Evolutionary conservation across 1,140 invertebrate species (phyloP).

Genomic region (Pseudomyrmex sp.): DNA sequence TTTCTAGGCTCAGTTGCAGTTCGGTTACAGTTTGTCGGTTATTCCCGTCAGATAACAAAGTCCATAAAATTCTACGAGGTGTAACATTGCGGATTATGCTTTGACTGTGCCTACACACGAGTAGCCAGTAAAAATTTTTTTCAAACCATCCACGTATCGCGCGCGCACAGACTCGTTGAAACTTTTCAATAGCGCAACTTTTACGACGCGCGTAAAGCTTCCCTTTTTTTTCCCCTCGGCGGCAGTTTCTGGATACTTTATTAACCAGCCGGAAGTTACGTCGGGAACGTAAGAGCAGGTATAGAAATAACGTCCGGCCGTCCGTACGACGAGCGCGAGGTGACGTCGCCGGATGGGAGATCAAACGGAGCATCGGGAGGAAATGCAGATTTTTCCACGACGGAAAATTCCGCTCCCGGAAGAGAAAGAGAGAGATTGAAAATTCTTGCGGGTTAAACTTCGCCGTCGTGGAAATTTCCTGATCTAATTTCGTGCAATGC

Average conservation of each 20-base stretch:
- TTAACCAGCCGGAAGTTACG: conserved; percentile 68
- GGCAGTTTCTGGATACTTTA: conserved; percentile 53
- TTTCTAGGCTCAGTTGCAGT: not conserved
- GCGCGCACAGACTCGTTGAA: not conserved
- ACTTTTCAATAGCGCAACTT: conserved; percentile 5
- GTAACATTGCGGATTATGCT: not conserved
- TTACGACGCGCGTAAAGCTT: conserved; percentile 12
- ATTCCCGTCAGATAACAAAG: not conserved
- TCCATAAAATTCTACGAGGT: not conserved
- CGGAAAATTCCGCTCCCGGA: not conserved
- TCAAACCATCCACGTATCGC: not conserved
- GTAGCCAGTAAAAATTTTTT: not conserved
- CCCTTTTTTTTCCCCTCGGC: conserved; percentile 42
- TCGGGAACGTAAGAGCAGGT: conserved; percentile 41
- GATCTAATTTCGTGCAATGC: conserved; percentile 37
- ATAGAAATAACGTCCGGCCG: not conserved
- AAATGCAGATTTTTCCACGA: conserved; percentile 34
- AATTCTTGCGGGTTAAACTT: conserved; percentile 7
- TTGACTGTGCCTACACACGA: not conserved
- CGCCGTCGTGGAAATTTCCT: conserved; percentile 7
- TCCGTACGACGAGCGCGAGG: not conserved
- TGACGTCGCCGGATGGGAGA: conserved; percentile 33
- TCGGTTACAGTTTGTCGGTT: not conserved
- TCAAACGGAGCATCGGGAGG: not conserved
- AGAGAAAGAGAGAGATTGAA: conserved; percentile 35